Evolutionary conservation across 2,797 vertebrate species (phyloP).

Genomic region (Odontamblyopus rebecca): DNA sequence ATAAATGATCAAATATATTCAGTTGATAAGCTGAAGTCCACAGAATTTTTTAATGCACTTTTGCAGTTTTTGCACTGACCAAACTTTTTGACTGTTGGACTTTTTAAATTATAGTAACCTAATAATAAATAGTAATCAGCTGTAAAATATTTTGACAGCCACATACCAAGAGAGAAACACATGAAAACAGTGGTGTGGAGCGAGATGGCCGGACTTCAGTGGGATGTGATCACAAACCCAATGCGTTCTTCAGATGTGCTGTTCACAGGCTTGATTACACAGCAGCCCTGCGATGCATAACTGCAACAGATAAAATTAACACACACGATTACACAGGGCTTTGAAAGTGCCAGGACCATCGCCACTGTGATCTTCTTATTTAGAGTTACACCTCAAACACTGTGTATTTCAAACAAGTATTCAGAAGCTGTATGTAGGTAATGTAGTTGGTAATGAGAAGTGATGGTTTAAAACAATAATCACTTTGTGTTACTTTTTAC

Average conservation of each 20-base stretch:
- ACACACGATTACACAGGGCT: slow-evolving; percentile 72
- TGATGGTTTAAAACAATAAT: slow-evolving; percentile 69
- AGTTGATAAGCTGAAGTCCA: no score
- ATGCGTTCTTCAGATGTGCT: slow-evolving; percentile 77
- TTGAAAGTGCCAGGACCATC: slow-evolving; percentile 77
- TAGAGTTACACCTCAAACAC: slow-evolving; percentile 72
- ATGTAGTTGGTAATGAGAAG: slow-evolving; percentile 65
- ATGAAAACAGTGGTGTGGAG: slow-evolving; percentile 54
- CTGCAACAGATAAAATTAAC: slow-evolving; percentile 79
- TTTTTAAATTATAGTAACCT: background rate
- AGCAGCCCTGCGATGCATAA: slow-evolving; percentile 70
- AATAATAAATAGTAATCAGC: slow-evolving; percentile 36
- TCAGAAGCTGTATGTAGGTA: slow-evolving; percentile 50
- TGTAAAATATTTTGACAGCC: slow-evolving; percentile 49
- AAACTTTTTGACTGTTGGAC: background rate
- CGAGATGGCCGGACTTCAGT: slow-evolving; percentile 73
- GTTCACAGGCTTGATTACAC: slow-evolving; percentile 81
- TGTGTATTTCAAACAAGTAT: slow-evolving; percentile 67
- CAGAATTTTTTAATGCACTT: background rate
- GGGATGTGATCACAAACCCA: slow-evolving; percentile 75
- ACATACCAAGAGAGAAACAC: slow-evolving; percentile 40
- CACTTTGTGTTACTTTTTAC: slow-evolving; percentile 29
- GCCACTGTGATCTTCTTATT: slow-evolving; percentile 70
- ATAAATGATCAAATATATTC: no score
- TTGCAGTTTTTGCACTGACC: background rate